Base-by-base conservation (phyloP, 92 coral and sea anemone species). In the Epizoanthus stellaris region DNA sequence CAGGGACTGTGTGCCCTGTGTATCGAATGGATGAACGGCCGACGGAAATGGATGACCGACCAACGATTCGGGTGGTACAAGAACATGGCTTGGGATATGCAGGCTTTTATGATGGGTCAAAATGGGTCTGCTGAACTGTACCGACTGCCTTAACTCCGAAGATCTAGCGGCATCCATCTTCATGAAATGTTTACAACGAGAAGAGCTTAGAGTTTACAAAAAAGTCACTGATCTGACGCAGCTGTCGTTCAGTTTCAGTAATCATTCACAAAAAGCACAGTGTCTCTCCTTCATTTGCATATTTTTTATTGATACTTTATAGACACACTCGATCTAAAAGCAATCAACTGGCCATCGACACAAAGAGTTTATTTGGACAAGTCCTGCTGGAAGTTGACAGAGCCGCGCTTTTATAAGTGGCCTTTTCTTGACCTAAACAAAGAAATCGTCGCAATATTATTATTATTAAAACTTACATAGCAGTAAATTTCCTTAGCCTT, bases 71-170 rank as follows among this genome's bases (percentile, higher is more conserved):
- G 81, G 88, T 9, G 95, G 93, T 8, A 93, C 25, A 5, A 93
- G 76, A 65, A 90, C 82, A 75, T 93, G 95, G n/a, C 95, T 88
- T 1, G 95, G 93, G 5, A 93, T 77, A 82, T 93, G 95, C 23
- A 93, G 68, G 43, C 95, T 88, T 70, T 93, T 47, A 11, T 93
- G 86, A 34, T 54, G 79, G 16, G 57, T 73, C 57, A 54, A 36
- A 54, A 73, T 19, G 19, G 79, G 79, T 23, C 61, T 73, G 36
- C 60, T 73, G 9, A 54, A 73, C 9, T 45, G 57, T 16, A 54
- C 71, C 17, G 45, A 67, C 39, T 34, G 36, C 34, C 71, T 67
- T 34, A 34, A 30, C 14, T 67, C 45, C 45, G 45, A 67, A 30
- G 71, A 34, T 67, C 10, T 34, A 30, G 71, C 45, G 40, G 3